Percentiles rank a stretch among this genome's conserved stretches.
Evolutionary conservation across 2,113 vertebrate species (phyloP).

Genomic region (Struthio camelus): DNA sequence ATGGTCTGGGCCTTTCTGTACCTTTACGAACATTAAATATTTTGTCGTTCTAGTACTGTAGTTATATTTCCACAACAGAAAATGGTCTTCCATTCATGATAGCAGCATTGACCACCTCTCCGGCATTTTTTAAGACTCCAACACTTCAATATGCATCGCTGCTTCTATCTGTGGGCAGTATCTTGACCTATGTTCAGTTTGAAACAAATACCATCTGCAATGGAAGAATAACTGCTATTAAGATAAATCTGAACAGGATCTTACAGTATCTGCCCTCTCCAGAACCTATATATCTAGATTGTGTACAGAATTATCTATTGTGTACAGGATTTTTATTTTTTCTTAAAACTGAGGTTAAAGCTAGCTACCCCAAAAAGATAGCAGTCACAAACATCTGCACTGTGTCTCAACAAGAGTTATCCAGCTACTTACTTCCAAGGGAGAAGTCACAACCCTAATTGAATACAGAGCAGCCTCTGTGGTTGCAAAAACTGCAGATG

Average conservation of each 20-base stretch:
- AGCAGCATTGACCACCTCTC: background rate
- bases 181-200: background rate
- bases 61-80: background rate
- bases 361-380: background rate
- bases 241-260: background rate
- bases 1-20: background rate
- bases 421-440: background rate
- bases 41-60: background rate
- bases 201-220: background rate
- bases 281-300: background rate
- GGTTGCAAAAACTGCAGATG: background rate
- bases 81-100: background rate
- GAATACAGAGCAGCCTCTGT: background rate
- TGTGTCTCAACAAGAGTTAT: background rate
- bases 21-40: background rate
- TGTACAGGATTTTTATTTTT: background rate
- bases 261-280: background rate
- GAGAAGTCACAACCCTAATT: background rate
- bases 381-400: background rate
- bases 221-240: background rate
- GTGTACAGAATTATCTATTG: too few species aligned
- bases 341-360: background rate
- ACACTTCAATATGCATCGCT: background rate
- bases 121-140: background rate
- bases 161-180: background rate